Percentiles rank a stretch among this genome's conserved stretches.
These are phyloP conservation scores for Peromyscus leucopus DNA, from an alignment of 2,113 vertebrate species.

Conservation along the genomic window DNA sequence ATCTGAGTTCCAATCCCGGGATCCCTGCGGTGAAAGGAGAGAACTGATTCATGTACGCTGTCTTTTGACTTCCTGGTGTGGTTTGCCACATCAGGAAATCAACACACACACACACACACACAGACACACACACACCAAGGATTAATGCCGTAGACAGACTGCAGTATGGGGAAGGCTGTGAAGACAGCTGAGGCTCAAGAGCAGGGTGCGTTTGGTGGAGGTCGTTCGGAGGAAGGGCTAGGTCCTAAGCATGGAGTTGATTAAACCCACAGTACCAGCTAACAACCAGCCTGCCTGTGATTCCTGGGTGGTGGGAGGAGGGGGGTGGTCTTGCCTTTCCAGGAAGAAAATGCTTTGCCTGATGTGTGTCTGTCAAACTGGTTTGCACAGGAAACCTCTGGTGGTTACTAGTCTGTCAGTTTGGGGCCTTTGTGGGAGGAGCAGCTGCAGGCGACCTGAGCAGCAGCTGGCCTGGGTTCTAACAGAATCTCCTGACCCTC, in stretches of 20 bases:
- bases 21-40: background rate
- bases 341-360: background rate
- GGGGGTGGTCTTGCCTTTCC: background rate
- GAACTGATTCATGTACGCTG: background rate
- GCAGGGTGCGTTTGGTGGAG: background rate
- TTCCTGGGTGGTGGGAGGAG: background rate
- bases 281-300: background rate
- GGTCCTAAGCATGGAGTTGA: background rate
- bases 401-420: background rate
- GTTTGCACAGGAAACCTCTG: background rate
- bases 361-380: background rate
- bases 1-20: background rate
- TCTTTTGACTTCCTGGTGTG: background rate
- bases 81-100: too few species aligned
- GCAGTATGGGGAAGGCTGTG: background rate
- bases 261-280: background rate
- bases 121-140: background rate
- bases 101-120: background rate
- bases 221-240: background rate
- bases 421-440: background rate
- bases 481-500: background rate
- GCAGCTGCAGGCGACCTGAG: background rate
- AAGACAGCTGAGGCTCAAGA: background rate
- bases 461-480: background rate
- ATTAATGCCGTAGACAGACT: background rate